These are phyloP conservation scores for Cochlearius cochlearius DNA, from an alignment of 2,113 vertebrate genomes.

Conservation along the genomic window DNA sequence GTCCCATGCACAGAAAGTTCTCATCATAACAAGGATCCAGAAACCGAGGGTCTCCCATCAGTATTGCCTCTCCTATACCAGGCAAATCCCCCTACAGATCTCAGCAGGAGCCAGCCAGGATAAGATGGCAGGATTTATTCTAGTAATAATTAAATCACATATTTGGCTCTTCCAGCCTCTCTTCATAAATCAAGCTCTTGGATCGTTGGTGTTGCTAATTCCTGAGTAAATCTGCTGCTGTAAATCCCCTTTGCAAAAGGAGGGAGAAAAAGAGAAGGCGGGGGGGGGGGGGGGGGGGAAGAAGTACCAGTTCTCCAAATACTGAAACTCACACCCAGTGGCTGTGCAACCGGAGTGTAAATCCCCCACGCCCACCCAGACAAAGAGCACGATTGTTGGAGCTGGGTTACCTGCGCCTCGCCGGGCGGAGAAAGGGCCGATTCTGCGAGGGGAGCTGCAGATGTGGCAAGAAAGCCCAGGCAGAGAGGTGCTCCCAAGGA, in stretches of 20 bases:
- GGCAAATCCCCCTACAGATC: neutral
- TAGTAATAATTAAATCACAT: constrained; percentile 22
- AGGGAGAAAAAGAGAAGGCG: neutral
- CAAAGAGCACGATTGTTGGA: constrained; percentile 69
- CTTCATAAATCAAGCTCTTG: constrained; percentile 25
- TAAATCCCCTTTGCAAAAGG: constrained; percentile 35
- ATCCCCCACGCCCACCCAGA: constrained; percentile 66
- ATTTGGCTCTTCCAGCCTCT: constrained; percentile 35
- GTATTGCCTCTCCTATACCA: neutral
- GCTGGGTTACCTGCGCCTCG: constrained; percentile 56
- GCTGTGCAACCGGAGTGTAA: constrained; percentile 55
- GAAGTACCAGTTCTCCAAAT: constrained; percentile 45
- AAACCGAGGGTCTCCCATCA: neutral
- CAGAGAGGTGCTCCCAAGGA: constrained; percentile 65
- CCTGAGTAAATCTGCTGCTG: constrained; percentile 41
- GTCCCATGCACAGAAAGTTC: neutral
- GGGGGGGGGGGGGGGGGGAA: accelerated
- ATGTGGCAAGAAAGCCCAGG: constrained; percentile 59
- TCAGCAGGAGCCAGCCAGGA: neutral
- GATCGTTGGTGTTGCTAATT: constrained; percentile 1
- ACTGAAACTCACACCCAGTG: constrained; percentile 55
- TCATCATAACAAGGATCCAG: neutral
- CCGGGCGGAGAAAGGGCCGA: constrained; percentile 44
- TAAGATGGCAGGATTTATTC: constrained; percentile 37
- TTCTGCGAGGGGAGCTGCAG: constrained; percentile 49